Percentiles rank a stretch among this genome's conserved stretches.
phyloP scores from a whole-genome alignment of 2,797 vertebrate species.

The Coregonus ussuriensis region DNA sequence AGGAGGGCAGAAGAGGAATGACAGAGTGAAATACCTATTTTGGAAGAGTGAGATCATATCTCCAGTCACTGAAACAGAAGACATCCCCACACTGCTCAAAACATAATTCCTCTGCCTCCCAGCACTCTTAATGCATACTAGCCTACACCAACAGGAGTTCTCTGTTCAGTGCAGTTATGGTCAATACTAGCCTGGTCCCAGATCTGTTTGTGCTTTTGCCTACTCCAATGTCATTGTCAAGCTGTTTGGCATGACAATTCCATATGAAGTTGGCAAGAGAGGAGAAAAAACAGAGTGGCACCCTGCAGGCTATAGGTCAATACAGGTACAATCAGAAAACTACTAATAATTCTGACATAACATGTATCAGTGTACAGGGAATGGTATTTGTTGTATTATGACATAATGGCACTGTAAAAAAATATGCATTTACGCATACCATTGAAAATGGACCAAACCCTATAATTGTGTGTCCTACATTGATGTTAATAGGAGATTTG shows the following conservation, averaged over 20 bases:
- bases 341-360: background rate
- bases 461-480: background rate
- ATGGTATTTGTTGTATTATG: background rate
- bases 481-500: background rate
- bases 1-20: background rate
- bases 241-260: background rate
- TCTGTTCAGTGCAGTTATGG: background rate
- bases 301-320: background rate
- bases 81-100: background rate
- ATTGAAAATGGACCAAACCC: background rate
- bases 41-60: background rate
- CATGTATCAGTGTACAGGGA: background rate
- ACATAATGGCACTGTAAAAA: too few species aligned
- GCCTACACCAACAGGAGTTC: background rate
- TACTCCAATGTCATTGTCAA: background rate
- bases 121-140: background rate
- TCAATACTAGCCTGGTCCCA: background rate
- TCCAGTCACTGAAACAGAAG: background rate
- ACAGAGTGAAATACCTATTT: background rate
- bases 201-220: background rate
- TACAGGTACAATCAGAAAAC: background rate
- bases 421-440: background rate
- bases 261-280: background rate
- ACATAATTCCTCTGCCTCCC: background rate
- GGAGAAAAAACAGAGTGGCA: background rate